phyloP scores from a whole-genome alignment of 2,797 vertebrate species.

The Takifugu ocellatus region DNA sequence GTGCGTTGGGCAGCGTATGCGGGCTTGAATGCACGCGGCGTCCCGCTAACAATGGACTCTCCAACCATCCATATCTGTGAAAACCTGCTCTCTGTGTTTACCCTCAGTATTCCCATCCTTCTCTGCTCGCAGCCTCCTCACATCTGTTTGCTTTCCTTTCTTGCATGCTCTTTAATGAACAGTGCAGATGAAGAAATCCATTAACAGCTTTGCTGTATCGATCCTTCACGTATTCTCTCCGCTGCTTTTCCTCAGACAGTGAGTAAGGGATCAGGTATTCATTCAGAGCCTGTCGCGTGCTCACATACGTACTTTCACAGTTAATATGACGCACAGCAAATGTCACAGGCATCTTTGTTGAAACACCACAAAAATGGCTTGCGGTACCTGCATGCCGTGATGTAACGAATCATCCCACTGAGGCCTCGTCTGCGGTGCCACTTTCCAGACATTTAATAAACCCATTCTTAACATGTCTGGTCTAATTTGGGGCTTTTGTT shows the following conservation, averaged over 20 bases:
- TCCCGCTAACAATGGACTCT: slow-evolving; percentile 45
- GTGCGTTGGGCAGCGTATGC: slow-evolving; percentile 47
- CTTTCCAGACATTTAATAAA: slow-evolving; percentile 51
- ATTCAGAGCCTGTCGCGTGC: neutral
- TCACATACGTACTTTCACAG: no score
- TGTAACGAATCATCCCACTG: slow-evolving; percentile 29
- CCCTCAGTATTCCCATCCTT: slow-evolving; percentile 22
- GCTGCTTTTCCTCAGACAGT: slow-evolving; percentile 2
- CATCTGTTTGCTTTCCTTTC: slow-evolving; percentile 34
- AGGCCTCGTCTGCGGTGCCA: slow-evolving; percentile 26
- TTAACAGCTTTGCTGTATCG: slow-evolving; percentile 40
- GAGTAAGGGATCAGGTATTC: slow-evolving; percentile 6
- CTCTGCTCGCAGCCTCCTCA: slow-evolving; percentile 1
- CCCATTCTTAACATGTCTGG: slow-evolving; percentile 23
- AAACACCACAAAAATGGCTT: slow-evolving; percentile 14
- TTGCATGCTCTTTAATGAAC: slow-evolving; percentile 26
- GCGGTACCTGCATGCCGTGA: slow-evolving; percentile 22
- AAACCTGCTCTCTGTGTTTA: slow-evolving; percentile 24
- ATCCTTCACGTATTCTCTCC: slow-evolving; percentile 31
- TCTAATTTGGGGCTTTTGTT: slow-evolving; percentile 13
- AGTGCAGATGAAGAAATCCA: slow-evolving; percentile 50
- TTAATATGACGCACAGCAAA: slow-evolving; percentile 5
- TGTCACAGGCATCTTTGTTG: slow-evolving; percentile 10
- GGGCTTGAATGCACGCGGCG: slow-evolving; percentile 24
- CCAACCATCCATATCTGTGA: slow-evolving; percentile 36